Base-by-base conservation (phyloP, 2,797 vertebrate genomes). In the Centroberyx gerrardi region DNA sequence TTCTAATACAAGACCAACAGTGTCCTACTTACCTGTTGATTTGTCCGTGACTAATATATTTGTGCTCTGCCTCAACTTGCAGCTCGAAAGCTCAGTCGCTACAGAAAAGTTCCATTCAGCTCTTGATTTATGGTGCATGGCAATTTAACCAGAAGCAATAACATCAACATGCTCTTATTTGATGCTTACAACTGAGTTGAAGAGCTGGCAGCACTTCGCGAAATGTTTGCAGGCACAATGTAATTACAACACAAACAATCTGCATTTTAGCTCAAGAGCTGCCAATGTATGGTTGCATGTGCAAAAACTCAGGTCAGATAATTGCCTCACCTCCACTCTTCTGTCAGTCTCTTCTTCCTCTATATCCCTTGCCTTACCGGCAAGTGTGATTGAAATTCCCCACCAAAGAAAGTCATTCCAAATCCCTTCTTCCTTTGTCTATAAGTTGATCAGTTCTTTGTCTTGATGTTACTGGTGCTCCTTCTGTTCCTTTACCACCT, bases 361-460 rank as follows among this genome's bases (percentile, higher is more conserved):
- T 79, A 22, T 12, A 31, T 77, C 12, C 49, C 12, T 44, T 49
- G 53, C 49, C 65, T 62, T 27, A 56, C 61, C 63, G 55, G 53
- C 71, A 68, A 28, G 53, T 74, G 61, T 71, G 54, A 67, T 51
- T 74, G 42, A 54, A 51, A 31, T 42, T 74, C 79, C 42, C 82
- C 74, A 58, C n/a, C 58, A 49, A 46, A 74, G 56, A 78, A 29
- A 59, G 40, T 81, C 68, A 29, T 22, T 87, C 71, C 83, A 68
- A 56, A 72, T 80, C 80, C 68, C 29, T 62, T 46, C 31, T 2
- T 59, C 13, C 56, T 65, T 4, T 53, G 17, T 79, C 72, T 64
- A 44, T 14, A 44, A 44, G 13, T 44, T 44, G 3, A 3, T 44
- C 42, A 44, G 42, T 14, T 44, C 13, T 12, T 44, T 12, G 3